A percentile compares a stretch with the other conserved stretches of the same genome.
Evolutionary conservation across 1,140 invertebrate genomes (phyloP).

Genomic region (Harlomillsia oculata): DNA sequence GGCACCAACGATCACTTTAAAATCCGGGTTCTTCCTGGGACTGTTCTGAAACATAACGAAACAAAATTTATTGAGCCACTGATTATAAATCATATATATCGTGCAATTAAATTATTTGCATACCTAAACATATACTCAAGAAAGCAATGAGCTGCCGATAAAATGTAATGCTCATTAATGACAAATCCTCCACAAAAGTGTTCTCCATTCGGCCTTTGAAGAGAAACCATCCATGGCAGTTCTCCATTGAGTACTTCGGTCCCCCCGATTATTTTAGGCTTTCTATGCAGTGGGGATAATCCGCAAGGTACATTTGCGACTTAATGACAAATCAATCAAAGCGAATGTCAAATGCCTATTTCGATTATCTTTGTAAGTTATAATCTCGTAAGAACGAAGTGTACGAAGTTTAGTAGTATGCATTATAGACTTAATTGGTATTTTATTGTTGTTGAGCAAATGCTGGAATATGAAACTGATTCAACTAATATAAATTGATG

Average conservation of each 20-base stretch:
- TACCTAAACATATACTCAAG: slow-evolving; percentile 6
- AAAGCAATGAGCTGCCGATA: slow-evolving; percentile 44
- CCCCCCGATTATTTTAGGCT: slow-evolving; percentile 18
- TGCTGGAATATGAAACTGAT: too few species aligned
- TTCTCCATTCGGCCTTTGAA: slow-evolving; percentile 13
- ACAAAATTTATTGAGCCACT: not conserved
- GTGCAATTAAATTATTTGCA: not conserved
- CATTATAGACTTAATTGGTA: too few species aligned
- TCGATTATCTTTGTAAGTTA: too few species aligned
- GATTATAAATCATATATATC: too few species aligned
- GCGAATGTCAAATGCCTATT: too few species aligned
- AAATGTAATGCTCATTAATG: slow-evolving; percentile 37
- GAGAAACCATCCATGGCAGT: slow-evolving; percentile 22
- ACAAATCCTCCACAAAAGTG: slow-evolving; percentile 43
- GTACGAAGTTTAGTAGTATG: too few species aligned
- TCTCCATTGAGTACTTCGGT: slow-evolving; percentile 1
- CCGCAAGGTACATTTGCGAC: slow-evolving; percentile 14
- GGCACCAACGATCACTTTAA: slow-evolving; percentile 14
- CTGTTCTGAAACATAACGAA: not conserved
- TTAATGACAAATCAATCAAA: slow-evolving; percentile 1
- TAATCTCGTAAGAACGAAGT: too few species aligned
- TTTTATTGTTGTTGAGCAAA: too few species aligned
- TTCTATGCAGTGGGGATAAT: not conserved
- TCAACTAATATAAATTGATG: too few species aligned
- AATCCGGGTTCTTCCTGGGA: not conserved